A percentile compares a stretch with the other conserved stretches of the same genome.
These are phyloP conservation scores for Melanotaenia pygmaea DNA, from an alignment of 2,797 vertebrate genomes.

Conservation along the genomic window DNA sequence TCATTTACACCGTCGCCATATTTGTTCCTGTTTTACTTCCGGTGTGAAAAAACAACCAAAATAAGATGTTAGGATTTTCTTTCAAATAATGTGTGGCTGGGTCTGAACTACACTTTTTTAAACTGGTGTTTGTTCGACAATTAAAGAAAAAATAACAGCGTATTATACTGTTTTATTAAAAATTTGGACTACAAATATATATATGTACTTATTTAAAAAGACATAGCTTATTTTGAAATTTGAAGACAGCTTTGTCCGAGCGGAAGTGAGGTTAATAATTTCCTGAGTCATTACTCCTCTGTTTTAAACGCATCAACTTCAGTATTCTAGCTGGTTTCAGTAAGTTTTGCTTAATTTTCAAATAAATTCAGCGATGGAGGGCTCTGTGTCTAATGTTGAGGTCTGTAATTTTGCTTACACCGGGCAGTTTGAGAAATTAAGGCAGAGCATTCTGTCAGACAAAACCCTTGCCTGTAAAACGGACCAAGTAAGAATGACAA, in stretches of 20 bases:
- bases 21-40: conserved; percentile 49
- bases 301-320: conserved; percentile 35
- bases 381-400: conserved; percentile 88
- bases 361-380: conserved; percentile 76
- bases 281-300: conserved; percentile 67
- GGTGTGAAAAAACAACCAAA: conserved; percentile 32
- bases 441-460: conserved; percentile 83
- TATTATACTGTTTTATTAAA: background rate
- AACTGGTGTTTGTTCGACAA: fast-evolving
- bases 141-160: background rate
- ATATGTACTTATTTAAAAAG: background rate
- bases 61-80: conserved; percentile 22
- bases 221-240: conserved; percentile 41
- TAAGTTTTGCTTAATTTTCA: background rate
- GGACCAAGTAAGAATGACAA: conserved; percentile 87
- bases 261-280: conserved; percentile 57
- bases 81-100: fast-evolving
- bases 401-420: conserved; percentile 91
- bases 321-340: fast-evolving
- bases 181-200: background rate
- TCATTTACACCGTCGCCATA: background rate
- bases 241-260: conserved; percentile 35
- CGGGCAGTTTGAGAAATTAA: conserved; percentile 88
- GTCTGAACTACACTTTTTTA: fast-evolving
- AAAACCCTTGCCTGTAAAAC: conserved; percentile 86